Percentiles rank a stretch among this genome's conserved stretches.
phyloP scores from a whole-genome alignment of 2,888 invertebrate species.

The Tipula unca region DNA sequence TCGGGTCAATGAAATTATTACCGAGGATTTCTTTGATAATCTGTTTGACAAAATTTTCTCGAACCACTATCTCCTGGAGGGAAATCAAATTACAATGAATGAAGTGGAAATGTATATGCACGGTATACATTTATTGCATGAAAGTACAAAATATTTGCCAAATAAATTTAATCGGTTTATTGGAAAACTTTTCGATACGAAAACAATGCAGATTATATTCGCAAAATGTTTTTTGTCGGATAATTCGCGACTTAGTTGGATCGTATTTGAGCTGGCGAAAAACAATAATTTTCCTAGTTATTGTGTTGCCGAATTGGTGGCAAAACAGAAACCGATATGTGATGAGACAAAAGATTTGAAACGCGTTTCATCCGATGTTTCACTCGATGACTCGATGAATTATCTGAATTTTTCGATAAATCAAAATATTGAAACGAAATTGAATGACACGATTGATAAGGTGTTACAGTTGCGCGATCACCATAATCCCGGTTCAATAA shows the following conservation, averaged over 20 bases:
- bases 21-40: conserved; percentile 21
- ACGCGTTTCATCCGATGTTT: background rate
- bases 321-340: background rate
- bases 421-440: background rate
- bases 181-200: conserved; percentile 28
- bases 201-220: conserved; percentile 36
- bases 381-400: background rate
- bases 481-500: background rate
- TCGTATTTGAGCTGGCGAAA: conserved; percentile 37
- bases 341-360: background rate
- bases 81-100: conserved; percentile 24
- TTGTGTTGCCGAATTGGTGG: background rate
- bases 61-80: background rate
- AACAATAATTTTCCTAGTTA: conserved; percentile 35
- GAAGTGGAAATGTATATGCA: conserved; percentile 36
- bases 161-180: conserved; percentile 34
- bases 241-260: conserved; percentile 32
- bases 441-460: conserved; percentile 21
- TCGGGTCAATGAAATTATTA: background rate
- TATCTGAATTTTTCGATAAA: background rate
- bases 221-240: conserved; percentile 35
- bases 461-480: conserved; percentile 21
- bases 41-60: conserved; percentile 31
- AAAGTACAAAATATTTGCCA: conserved; percentile 37
- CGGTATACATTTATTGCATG: conserved; percentile 34